Percentiles rank a stretch among this genome's conserved stretches.
Evolutionary conservation across 2,113 vertebrate genomes (phyloP).

Genomic region (Sula dactylatra): DNA sequence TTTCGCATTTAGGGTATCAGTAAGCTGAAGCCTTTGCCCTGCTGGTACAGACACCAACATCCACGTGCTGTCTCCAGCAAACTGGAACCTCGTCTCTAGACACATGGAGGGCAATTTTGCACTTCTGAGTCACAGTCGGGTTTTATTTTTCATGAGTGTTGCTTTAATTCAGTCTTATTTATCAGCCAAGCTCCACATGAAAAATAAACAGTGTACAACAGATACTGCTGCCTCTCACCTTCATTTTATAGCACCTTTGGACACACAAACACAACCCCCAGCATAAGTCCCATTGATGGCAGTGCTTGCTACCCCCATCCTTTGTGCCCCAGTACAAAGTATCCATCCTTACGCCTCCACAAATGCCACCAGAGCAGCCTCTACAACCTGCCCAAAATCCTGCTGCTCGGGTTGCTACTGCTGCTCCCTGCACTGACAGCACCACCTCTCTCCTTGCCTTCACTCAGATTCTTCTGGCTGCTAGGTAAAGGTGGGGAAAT

Average conservation of each 20-base stretch:
- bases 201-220: slow-evolving; percentile 6
- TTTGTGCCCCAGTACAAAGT: too few species aligned
- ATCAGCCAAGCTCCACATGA: not conserved
- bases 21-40: slow-evolving; percentile 53
- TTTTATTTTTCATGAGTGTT: slow-evolving; percentile 43
- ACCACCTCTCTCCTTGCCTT: not conserved
- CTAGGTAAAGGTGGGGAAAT: not conserved
- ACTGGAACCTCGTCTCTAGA: slow-evolving; percentile 48
- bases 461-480: not conserved
- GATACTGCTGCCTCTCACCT: not conserved
- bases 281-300: not conserved
- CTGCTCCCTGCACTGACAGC: not conserved
- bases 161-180: slow-evolving; percentile 13
- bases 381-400: not conserved
- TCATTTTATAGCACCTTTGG: not conserved
- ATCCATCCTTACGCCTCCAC: rapidly evolving
- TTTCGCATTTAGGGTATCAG: not conserved
- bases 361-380: not conserved
- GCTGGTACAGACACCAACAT: slow-evolving; percentile 38
- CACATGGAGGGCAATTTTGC: slow-evolving; percentile 36
- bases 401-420: not conserved
- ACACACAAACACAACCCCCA: too few species aligned
- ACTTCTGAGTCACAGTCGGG: slow-evolving; percentile 25
- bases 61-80: not conserved
- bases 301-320: not conserved